These are phyloP conservation scores for Lissonota sp. DNA, from an alignment of 2,888 invertebrate species.

Conservation along the genomic window DNA sequence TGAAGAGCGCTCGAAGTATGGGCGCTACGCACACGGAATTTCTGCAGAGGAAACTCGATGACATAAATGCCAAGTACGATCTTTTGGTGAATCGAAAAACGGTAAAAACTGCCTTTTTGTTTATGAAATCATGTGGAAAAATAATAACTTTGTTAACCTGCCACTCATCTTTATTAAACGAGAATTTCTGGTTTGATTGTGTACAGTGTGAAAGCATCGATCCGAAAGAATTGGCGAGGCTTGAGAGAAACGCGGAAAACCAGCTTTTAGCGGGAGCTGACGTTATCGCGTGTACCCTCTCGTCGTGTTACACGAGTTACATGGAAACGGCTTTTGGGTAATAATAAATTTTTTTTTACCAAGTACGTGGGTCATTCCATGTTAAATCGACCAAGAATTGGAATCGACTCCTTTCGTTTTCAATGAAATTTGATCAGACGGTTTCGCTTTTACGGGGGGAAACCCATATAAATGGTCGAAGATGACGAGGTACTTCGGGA, in stretches of 20 bases:
- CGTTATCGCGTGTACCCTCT: conserved; percentile 90
- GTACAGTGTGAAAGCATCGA: conserved; percentile 47
- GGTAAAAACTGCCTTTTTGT: conserved; percentile 38
- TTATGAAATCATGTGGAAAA: not conserved
- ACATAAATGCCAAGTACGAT: conserved; percentile 63
- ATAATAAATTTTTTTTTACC: conserved; percentile 10
- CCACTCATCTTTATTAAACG: not conserved
- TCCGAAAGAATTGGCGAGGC: conserved; percentile 67
- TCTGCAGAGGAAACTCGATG: conserved; percentile 63
- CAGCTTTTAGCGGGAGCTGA: conserved; percentile 86
- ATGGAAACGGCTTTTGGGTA: conserved; percentile 81
- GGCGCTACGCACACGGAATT: conserved; percentile 57
- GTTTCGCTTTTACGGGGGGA: no score
- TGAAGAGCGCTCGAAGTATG: conserved; percentile 32
- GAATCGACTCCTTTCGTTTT: no score
- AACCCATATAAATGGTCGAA: no score
- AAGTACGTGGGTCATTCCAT: no score
- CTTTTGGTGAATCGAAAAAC: conserved; percentile 65
- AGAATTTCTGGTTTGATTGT: conserved; percentile 2
- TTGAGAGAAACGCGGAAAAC: conserved; percentile 75
- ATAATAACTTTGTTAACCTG: not conserved
- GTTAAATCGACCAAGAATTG: no score
- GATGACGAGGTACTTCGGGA: no score
- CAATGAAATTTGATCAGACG: no score
- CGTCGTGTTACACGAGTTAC: conserved; percentile 83